These are phyloP conservation scores for Stylophora pistillata DNA, from an alignment of 64 coral and sea anemone genomes.

Conservation along the genomic window DNA sequence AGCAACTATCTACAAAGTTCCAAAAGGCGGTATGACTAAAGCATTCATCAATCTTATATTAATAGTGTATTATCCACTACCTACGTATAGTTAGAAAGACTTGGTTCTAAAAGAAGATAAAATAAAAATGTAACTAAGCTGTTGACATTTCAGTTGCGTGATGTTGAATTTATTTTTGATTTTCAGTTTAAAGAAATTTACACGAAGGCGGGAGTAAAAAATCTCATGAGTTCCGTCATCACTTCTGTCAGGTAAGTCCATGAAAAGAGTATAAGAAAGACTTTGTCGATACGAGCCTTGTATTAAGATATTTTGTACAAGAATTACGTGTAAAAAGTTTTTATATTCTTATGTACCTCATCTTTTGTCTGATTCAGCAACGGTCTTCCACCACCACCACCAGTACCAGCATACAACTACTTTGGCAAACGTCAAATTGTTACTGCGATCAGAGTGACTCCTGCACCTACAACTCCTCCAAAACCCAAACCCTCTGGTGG, in stretches of 20 bases:
- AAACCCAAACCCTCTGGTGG: constrained; percentile 26
- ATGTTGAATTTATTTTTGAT: not conserved
- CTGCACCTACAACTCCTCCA: constrained; percentile 21
- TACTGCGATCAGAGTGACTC: constrained; percentile 20
- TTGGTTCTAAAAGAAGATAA: no score
- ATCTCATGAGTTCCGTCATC: not conserved
- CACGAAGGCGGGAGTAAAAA: constrained; percentile 18
- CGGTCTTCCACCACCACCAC: constrained; percentile 12
- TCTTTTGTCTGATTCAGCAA: not conserved
- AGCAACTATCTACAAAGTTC: constrained; percentile 41
- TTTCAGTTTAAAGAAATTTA: constrained; percentile 7
- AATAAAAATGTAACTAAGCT: not conserved
- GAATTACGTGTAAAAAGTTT: not conserved
- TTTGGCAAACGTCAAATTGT: constrained; percentile 36
- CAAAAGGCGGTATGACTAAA: constrained; percentile 34
- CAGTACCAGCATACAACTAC: constrained; percentile 6
- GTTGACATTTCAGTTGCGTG: not conserved
- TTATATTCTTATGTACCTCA: not conserved
- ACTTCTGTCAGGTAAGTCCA: constrained; percentile 17
- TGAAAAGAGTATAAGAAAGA: no score
- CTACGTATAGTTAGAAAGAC: no score
- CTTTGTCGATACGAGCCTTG: not conserved
- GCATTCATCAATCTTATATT: not conserved
- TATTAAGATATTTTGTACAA: no score
- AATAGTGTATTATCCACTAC: no score